Percentiles rank a stretch among this genome's conserved stretches.
Evolutionary conservation across 2,113 vertebrate genomes (phyloP).

Genomic region (Puntigrus tetrazona): DNA sequence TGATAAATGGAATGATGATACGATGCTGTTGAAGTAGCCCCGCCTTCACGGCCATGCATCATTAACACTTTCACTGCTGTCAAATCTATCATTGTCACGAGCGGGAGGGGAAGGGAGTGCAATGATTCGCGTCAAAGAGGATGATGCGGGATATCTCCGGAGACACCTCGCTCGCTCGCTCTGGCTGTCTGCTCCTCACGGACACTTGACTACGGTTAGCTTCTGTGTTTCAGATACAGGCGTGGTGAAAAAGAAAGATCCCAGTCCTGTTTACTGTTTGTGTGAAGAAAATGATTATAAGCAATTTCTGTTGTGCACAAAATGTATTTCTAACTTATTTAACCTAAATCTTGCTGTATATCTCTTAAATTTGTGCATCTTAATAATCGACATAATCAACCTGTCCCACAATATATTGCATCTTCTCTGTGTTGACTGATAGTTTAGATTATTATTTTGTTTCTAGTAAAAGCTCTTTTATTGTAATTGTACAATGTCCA

Average conservation of each 20-base stretch:
- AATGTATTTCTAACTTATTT: too few species aligned
- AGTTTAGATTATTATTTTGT: background rate
- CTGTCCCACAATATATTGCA: too few species aligned
- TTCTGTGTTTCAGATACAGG: background rate
- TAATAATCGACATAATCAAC: background rate
- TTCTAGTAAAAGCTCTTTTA: background rate
- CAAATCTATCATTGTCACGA: conserved; percentile 92
- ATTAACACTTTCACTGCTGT: conserved; percentile 94
- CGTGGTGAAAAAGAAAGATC: background rate
- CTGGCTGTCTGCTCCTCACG: background rate
- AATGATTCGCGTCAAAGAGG: conserved; percentile 52
- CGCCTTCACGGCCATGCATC: conserved; percentile 90
- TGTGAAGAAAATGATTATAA: too few species aligned
- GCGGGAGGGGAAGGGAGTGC: conserved; percentile 35
- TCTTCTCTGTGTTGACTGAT: background rate
- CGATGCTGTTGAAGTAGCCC: conserved; percentile 89
- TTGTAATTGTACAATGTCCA: background rate
- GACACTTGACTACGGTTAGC: background rate
- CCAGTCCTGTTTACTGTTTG: too few species aligned
- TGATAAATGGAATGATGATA: conserved; percentile 97
- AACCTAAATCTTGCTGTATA: background rate
- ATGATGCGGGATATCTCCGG: background rate
- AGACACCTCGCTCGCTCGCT: background rate
- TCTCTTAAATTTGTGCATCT: background rate
- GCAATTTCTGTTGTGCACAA: too few species aligned